Conservation (phyloP, 2,113 vertebrate species). For the Mus spicilegus region DNA sequence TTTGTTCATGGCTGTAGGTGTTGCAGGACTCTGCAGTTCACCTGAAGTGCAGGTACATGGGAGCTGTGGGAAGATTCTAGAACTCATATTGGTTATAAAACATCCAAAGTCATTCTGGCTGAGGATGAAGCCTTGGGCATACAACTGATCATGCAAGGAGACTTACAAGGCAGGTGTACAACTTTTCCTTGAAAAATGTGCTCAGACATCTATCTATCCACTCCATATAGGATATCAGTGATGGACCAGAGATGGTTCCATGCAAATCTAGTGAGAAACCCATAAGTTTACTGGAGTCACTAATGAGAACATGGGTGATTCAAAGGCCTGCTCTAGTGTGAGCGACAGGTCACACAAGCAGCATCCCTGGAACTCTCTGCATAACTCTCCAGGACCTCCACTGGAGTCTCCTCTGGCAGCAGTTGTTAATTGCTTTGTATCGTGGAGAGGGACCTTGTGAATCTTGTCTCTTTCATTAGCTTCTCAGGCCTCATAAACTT, state of each 20-base stretch:
- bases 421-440: too few species aligned
- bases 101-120: not conserved
- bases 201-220: not conserved
- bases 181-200: not conserved
- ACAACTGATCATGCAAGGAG: too few species aligned
- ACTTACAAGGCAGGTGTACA: not conserved
- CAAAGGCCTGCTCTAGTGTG: not conserved
- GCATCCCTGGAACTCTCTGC: too few species aligned
- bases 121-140: fast-evolving
- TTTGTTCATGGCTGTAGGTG: not conserved
- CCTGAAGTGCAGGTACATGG: not conserved
- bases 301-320: not conserved
- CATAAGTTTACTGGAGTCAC: too few species aligned
- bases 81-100: not conserved
- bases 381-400: not conserved
- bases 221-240: not conserved
- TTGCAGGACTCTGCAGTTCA: not conserved
- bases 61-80: not conserved
- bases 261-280: not conserved
- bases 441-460: too few species aligned
- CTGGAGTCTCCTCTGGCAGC: not conserved
- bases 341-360: not conserved
- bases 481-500: not conserved
- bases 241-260: not conserved
- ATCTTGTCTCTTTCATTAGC: not conserved